Evolutionary conservation across 1,140 invertebrate genomes (phyloP), one percentile per base, ranked within the genome.

Genomic region (Drosophila subpulchrella): DNA sequence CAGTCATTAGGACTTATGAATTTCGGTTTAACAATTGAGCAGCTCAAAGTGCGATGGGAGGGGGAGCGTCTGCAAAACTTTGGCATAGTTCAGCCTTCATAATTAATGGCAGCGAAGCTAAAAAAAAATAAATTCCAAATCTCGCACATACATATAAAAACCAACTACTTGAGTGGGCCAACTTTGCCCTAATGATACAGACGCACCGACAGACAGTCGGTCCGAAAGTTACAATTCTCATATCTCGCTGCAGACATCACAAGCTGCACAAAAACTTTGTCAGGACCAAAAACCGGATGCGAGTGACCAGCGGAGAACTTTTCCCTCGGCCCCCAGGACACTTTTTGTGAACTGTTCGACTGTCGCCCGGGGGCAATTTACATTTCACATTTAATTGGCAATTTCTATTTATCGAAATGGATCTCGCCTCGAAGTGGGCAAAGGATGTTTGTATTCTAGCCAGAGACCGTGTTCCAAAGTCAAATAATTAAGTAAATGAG

Each of bases 311-410:
- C 42, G 61, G 42, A 63, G 38, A 75, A 75, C 72, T 75, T 75
- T 75, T 75, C 30, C 62, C 53, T 39, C 66, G 59, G 72, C 73
- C 73, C 44, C 48, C 48, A 20, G 72, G 73, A 75, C 73, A 75
- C 39, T 66, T 66, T 58, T 56, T 41, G 17, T 42, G 54, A 47
- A 66, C 62, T 75, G 72, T 65, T 75, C 74, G 71, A 65, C 53
- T 66, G 53, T 59, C 73, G 42, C 71, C 44, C 59, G 57, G 39
- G 72, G 73, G 53, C 73, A 66, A 75, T 75, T 71, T 75, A 58
- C 73, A 75, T 75, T 75, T 75, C 62, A 57, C 72, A 75, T 75
- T 75, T 75, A 75, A 75, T 75, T 75, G 73, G 72, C 73, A 75
- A 75, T 77, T 74, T 75, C 54, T 74, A 74, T 55, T 76, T 76